phyloP scores from a whole-genome alignment of 2,888 invertebrate genomes.

The Gastrophysa polygoni region DNA sequence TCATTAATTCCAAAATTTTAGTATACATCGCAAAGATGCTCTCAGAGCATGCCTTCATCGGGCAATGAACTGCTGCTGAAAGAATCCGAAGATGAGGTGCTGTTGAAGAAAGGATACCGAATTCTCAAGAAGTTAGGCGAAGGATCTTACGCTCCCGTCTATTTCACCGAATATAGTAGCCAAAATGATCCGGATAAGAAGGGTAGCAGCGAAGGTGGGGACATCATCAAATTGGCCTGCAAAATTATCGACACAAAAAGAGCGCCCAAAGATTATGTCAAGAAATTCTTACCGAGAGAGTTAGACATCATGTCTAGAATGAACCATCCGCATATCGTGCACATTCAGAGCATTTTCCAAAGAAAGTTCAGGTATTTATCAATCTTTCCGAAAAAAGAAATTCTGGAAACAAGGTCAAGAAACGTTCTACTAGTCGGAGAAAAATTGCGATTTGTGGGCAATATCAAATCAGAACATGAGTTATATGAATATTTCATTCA shows the following conservation, averaged over 20 bases:
- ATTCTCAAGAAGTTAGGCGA: constrained; percentile 71
- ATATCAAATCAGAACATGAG: too few relatives aligned
- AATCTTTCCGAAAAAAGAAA: too few relatives aligned
- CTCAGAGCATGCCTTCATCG: constrained; percentile 34
- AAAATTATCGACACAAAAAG: constrained; percentile 75
- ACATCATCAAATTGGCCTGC: constrained; percentile 65
- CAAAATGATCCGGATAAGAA: constrained; percentile 22
- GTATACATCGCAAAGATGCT: constrained; percentile 19
- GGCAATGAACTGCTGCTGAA: constrained; percentile 55
- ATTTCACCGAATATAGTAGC: constrained; percentile 49
- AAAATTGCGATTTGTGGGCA: too few relatives aligned
- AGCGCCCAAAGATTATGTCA: constrained; percentile 77
- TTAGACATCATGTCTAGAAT: constrained; percentile 75
- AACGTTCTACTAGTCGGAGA: too few relatives aligned
- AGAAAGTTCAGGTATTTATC: constrained; percentile 66
- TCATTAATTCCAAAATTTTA: constrained; percentile 8
- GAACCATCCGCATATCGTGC: constrained; percentile 79
- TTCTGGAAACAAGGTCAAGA: too few relatives aligned
- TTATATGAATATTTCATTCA: too few relatives aligned
- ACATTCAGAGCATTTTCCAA: constrained; percentile 77
- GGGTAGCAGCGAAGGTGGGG: constrained; percentile 17
- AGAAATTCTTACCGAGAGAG: constrained; percentile 83
- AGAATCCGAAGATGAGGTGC: constrained; percentile 67
- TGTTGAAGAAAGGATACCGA: constrained; percentile 68
- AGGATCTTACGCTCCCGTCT: constrained; percentile 78